These are phyloP conservation scores for Uria aalge DNA, from an alignment of 2,113 vertebrate genomes.

Conservation along the genomic window DNA sequence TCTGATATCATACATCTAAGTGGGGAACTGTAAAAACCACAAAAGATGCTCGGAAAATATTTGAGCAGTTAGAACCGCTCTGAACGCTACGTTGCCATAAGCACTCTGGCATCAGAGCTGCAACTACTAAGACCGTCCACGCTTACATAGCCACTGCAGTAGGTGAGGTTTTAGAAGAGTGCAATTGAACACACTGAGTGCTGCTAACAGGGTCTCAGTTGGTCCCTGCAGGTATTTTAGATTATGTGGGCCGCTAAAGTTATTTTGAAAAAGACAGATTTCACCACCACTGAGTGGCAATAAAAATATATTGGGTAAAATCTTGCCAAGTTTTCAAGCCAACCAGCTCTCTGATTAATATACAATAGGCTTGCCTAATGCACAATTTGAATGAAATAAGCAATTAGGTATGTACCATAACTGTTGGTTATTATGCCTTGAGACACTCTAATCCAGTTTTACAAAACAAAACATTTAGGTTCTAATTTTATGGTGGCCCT, in stretches of 20 bases:
- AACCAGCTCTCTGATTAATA: not conserved
- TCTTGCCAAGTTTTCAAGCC: not conserved
- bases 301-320: not conserved
- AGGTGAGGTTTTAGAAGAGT: not conserved
- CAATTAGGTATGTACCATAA: not conserved
- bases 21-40: not conserved
- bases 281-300: not conserved
- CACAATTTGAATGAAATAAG: not conserved
- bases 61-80: not conserved
- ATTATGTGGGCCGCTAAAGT: not conserved
- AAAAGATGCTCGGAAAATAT: not conserved
- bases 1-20: not conserved
- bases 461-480: not conserved
- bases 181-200: not conserved
- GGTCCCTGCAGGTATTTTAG: not conserved
- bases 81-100: not conserved
- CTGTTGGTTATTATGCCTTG: not conserved
- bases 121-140: not conserved
- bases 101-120: not conserved
- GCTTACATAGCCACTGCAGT: rapidly evolving
- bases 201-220: not conserved
- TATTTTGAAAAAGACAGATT: not conserved
- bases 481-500: not conserved
- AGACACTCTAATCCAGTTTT: not conserved
- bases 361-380: not conserved